These are phyloP conservation scores for Sanderia malayensis DNA, from an alignment of 30 jellyfish, hydroid and myxozoan species.

Conservation along the genomic window DNA sequence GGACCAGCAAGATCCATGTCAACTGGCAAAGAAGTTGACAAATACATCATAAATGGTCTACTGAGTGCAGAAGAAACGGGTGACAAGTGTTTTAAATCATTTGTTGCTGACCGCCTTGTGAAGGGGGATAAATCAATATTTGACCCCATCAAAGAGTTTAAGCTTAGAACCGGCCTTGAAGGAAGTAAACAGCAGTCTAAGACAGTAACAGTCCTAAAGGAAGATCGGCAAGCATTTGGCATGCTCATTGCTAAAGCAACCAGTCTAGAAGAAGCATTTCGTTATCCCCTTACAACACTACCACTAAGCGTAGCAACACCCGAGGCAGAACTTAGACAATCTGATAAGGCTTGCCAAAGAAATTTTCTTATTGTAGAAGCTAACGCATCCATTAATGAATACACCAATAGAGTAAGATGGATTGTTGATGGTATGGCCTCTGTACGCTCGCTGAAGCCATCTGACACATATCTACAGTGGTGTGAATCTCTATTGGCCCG, in stretches of 20 bases:
- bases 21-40: slow-evolving; percentile 17
- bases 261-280: slow-evolving; percentile 20
- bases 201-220: slow-evolving; percentile 16
- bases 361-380: not conserved
- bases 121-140: slow-evolving; percentile 14
- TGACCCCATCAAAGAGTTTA: slow-evolving; percentile 14
- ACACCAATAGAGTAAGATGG: not conserved
- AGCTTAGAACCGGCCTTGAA: slow-evolving; percentile 27
- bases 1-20: slow-evolving; percentile 35
- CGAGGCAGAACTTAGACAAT: not conserved
- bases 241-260: slow-evolving; percentile 9
- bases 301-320: slow-evolving; percentile 15
- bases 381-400: not conserved
- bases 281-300: slow-evolving; percentile 27
- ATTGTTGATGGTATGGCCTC: slow-evolving; percentile 5
- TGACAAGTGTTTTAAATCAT: not conserved
- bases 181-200: not conserved
- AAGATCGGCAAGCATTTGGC: slow-evolving; percentile 58
- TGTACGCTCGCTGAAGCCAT: not conserved
- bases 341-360: not conserved
- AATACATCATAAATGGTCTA: slow-evolving; percentile 3
- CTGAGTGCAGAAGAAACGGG: slow-evolving; percentile 26
- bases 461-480: slow-evolving; percentile 5
- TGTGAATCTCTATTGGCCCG: not conserved
- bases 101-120: slow-evolving; percentile 15